Conservation (phyloP, 2,888 invertebrate species). For the Ochlodes sylvanus region DNA sequence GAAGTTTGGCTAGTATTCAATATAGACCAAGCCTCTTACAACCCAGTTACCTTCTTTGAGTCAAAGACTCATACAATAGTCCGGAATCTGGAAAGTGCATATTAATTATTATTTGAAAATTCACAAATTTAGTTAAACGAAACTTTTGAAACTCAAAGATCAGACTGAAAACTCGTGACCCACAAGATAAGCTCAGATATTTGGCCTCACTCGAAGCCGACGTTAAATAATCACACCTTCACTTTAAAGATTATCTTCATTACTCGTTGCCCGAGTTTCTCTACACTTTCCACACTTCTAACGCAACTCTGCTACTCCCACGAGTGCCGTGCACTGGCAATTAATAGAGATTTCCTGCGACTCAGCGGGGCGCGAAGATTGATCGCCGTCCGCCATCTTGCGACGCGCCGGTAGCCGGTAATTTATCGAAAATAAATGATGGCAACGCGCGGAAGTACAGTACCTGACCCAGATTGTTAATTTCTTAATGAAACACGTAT, state of each 20-base stretch:
- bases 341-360: constrained; percentile 34
- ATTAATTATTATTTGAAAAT: no score
- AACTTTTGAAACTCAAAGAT: no score
- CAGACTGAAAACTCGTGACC: background rate
- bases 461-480: constrained; percentile 31
- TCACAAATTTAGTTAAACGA: no score
- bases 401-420: constrained; percentile 27
- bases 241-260: background rate
- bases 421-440: constrained; percentile 31
- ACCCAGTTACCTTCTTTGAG: no score
- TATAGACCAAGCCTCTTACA: no score
- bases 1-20: no score
- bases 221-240: background rate
- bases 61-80: no score
- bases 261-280: background rate
- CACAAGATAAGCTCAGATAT: background rate
- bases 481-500: background rate
- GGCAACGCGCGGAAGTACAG: constrained; percentile 3
- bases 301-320: constrained; percentile 9
- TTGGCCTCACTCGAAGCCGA: background rate
- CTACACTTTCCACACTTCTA: constrained; percentile 4
- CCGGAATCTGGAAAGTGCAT: no score
- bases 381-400: constrained; percentile 36
- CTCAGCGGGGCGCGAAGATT: constrained; percentile 29
- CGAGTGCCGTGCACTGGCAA: constrained; percentile 20